Percentiles rank a stretch among this genome's conserved stretches.
phyloP scores from a whole-genome alignment of 2,888 invertebrate species.

The Chromoteleia sp. region DNA sequence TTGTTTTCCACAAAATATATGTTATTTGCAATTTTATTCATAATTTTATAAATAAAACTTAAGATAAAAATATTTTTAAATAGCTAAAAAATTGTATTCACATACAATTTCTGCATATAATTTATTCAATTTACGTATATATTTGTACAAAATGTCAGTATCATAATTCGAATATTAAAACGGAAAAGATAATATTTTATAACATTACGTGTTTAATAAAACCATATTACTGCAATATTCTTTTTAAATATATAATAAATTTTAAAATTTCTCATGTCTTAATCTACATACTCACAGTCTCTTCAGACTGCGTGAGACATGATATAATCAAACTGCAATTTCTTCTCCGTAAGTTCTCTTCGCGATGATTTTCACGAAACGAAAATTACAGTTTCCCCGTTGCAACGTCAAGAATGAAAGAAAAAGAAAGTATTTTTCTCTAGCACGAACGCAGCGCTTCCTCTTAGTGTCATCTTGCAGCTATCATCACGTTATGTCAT shows the following conservation, averaged over 20 bases:
- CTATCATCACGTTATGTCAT: conserved; percentile 33
- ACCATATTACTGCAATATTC: too few species aligned
- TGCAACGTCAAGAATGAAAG: conserved; percentile 9
- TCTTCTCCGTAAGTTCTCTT: conserved; percentile 1
- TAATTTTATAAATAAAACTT: too few species aligned
- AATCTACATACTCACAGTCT: conserved; percentile 7
- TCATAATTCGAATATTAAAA: too few species aligned
- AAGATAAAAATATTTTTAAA: too few species aligned
- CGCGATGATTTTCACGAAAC: conserved; percentile 19
- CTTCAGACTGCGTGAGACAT: neutral
- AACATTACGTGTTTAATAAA: too few species aligned
- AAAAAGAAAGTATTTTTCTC: conserved; percentile 49
- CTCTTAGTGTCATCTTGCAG: conserved; percentile 34
- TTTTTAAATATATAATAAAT: neutral
- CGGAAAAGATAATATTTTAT: too few species aligned
- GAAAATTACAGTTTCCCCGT: conserved; percentile 26
- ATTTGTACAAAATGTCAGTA: too few species aligned
- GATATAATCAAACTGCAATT: neutral
- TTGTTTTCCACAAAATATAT: too few species aligned
- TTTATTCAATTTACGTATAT: too few species aligned
- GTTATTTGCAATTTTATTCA: too few species aligned
- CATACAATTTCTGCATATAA: too few species aligned
- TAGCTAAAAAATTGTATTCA: too few species aligned
- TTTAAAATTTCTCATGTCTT: neutral
- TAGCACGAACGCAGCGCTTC: conserved; percentile 23